These are phyloP conservation scores for Acromyrmex heyeri DNA, from an alignment of 1,140 invertebrate genomes.

Conservation along the genomic window DNA sequence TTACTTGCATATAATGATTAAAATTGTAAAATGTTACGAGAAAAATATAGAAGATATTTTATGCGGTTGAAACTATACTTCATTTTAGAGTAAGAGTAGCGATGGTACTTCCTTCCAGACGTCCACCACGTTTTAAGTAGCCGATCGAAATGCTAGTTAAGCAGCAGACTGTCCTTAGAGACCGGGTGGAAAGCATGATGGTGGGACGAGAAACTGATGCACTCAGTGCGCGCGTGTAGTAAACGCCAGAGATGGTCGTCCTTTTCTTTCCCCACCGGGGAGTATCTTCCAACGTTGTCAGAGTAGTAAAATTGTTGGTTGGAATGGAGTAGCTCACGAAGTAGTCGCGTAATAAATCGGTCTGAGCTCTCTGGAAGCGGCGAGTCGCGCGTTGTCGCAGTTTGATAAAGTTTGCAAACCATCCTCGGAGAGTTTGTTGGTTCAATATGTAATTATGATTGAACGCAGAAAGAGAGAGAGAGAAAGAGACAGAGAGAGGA, in stretches of 20 bases:
- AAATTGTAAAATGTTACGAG: not conserved
- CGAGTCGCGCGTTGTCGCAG: slow-evolving; percentile 44
- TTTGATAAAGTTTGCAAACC: slow-evolving; percentile 55
- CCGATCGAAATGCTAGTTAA: slow-evolving; percentile 45
- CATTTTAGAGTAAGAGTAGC: not conserved
- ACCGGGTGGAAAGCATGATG: not conserved
- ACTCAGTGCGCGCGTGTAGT: slow-evolving; percentile 10
- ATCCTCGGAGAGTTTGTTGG: slow-evolving; percentile 47
- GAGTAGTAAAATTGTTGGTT: slow-evolving; percentile 1
- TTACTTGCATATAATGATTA: not conserved
- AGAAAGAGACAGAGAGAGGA: too few species aligned
- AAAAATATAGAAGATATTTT: not conserved
- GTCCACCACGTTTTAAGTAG: slow-evolving; percentile 28
- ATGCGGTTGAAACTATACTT: not conserved
- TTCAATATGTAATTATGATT: slow-evolving; percentile 60
- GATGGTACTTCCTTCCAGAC: not conserved
- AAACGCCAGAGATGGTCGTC: slow-evolving; percentile 5
- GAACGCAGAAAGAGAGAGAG: not conserved
- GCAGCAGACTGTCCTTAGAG: not conserved
- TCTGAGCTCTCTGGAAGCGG: slow-evolving; percentile 12
- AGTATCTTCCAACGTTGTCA: slow-evolving; percentile 17
- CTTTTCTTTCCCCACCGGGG: slow-evolving; percentile 19
- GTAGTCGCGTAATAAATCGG: slow-evolving; percentile 53
- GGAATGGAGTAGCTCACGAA: slow-evolving; percentile 8
- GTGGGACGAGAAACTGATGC: slow-evolving; percentile 52